Conservation (phyloP, 2,797 vertebrate species). For the Oophaga sylvatica region DNA sequence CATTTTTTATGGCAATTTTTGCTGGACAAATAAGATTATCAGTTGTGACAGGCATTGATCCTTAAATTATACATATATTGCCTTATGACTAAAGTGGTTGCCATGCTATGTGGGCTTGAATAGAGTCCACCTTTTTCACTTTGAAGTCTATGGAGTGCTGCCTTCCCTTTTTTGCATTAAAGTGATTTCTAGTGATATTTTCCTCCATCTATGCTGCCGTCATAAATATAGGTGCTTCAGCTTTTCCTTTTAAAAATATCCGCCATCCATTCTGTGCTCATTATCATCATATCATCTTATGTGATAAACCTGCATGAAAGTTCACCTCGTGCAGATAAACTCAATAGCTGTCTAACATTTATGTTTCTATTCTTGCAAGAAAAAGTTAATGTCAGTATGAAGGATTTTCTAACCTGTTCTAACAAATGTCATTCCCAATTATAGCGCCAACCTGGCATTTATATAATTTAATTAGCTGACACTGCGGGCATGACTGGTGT, state of each 20-base stretch:
- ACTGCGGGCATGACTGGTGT: slow-evolving; percentile 10
- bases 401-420: slow-evolving; percentile 21
- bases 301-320: slow-evolving; percentile 8
- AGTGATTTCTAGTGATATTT: neutral
- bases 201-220: neutral
- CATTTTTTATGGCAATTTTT: neutral
- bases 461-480: slow-evolving; percentile 45
- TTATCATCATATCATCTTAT: neutral
- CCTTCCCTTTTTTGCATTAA: too few relatives aligned
- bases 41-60: neutral
- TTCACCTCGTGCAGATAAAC: neutral
- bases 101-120: too few relatives aligned
- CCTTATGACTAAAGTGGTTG: neutral
- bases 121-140: too few relatives aligned
- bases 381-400: slow-evolving; percentile 45
- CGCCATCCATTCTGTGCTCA: neutral
- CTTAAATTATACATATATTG: neutral
- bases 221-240: neutral
- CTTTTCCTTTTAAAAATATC: neutral
- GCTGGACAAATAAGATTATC: neutral
- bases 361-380: slow-evolving; percentile 34
- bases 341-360: slow-evolving; percentile 15
- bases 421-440: slow-evolving; percentile 44
- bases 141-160: too few relatives aligned
- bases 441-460: slow-evolving; percentile 35